These are phyloP conservation scores for Cinclus cinclus DNA, from an alignment of 2,113 vertebrate genomes.

Conservation along the genomic window DNA sequence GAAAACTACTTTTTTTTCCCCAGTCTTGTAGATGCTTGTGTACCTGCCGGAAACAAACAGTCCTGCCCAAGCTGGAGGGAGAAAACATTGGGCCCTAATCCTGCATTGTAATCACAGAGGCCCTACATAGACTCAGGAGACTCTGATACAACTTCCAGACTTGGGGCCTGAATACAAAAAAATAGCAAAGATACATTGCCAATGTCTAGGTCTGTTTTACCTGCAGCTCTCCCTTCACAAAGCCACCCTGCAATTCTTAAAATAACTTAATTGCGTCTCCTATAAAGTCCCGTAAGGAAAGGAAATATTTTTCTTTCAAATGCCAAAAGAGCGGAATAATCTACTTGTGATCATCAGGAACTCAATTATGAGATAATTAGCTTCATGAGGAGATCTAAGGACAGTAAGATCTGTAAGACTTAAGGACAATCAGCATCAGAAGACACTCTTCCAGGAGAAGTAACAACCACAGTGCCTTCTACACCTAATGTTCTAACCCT, in stretches of 20 bases:
- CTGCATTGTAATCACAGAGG: neutral
- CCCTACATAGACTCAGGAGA: neutral
- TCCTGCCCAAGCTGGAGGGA: neutral
- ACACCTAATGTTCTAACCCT: neutral
- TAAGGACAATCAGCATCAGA: neutral
- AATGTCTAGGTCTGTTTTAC: neutral
- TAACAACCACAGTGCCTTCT: neutral
- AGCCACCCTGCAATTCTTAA: neutral
- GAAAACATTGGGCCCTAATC: neutral
- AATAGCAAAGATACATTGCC: neutral
- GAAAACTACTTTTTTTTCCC: neutral
- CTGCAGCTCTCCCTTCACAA: neutral
- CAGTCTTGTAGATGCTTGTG: neutral
- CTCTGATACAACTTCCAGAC: neutral
- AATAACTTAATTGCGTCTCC: neutral
- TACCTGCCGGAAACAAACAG: neutral
- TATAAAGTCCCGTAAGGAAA: neutral
- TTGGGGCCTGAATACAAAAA: neutral
- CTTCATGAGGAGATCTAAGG: neutral
- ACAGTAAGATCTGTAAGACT: neutral
- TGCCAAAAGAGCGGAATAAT: neutral
- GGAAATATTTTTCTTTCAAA: neutral
- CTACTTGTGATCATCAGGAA: neutral
- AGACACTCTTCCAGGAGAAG: neutral
- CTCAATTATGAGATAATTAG: neutral